Evolutionary conservation across 1,140 invertebrate genomes (phyloP), one percentile per base, ranked within the genome.

Genomic region (Aphaenogaster ashmeadi): DNA sequence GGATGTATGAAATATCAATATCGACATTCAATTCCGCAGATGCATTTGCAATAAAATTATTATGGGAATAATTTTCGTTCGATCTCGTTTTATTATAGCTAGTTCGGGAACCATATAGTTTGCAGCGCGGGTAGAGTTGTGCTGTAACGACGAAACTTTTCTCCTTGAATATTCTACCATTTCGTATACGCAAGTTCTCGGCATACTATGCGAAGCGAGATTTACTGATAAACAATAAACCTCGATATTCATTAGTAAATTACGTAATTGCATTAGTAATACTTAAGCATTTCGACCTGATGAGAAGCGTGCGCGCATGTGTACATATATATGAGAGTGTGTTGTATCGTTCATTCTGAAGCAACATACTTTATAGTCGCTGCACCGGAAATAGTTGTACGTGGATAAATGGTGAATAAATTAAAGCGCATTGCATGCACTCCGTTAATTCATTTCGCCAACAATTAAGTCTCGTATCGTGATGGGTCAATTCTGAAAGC

Each of bases 371-470:
- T 95, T 95, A 94, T 91, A 89, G 90, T 87, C 86, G 84, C 88
- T 64, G 75, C 52, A 78, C 80, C 54, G 86, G 90, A 93, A 93
- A 90, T 90, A 86, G 90, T 78, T 86, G 89, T 88, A 88, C 87
- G 80, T 88, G 87, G 90, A 86, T 80, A 88, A 88, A 92, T 87
- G 90, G 87, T 87, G 92, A 94, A 94, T 94, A 94, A 95, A 92
- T 94, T 93, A 90, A 94, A 93, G 93, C 92, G 92, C 92, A 93
- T 95, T 92, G 94, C 94, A 93, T 95, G 94, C 88, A 80, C 86
- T 77, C 90, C 88, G 93, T 94, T 93, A 94, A 95, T 95, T 94
- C 92, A 92, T 95, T 94, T 94, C 89, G 87, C 86, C 93, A 93
- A 94, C 94, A 94, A 94, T 94, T 93, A 94, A 91, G 92, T 89